Percentiles rank a stretch among this genome's conserved stretches.
Evolutionary conservation across 2,888 invertebrate species (phyloP).

Genomic region (Hypomecis punctinalis): DNA sequence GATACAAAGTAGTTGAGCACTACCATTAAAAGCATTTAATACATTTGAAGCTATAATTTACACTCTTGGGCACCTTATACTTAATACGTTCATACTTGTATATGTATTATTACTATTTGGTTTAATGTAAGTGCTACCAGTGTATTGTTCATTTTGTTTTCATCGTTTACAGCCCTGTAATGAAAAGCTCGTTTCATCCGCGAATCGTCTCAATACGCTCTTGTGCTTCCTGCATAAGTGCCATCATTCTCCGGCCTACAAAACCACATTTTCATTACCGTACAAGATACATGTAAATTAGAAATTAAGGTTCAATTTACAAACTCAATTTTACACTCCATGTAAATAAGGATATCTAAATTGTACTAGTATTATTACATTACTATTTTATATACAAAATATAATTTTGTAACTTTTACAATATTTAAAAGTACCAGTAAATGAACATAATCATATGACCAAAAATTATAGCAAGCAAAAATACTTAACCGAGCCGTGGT

Average conservation of each 20-base stretch:
- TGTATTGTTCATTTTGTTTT: constrained; percentile 32
- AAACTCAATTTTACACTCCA: too few relatives aligned
- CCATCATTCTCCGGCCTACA: not conserved
- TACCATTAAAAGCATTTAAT: not conserved
- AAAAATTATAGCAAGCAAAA: too few relatives aligned
- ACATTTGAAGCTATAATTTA: not conserved
- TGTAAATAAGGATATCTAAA: too few relatives aligned
- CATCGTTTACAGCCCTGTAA: constrained; percentile 26
- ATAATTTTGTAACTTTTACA: not conserved
- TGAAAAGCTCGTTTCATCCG: constrained; percentile 27
- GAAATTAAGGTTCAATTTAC: not conserved
- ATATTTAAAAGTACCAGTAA: too few relatives aligned
- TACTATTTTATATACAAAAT: not conserved
- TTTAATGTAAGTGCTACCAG: constrained; percentile 9
- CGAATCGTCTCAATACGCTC: constrained; percentile 23
- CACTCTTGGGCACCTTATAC: not conserved
- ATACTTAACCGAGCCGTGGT: too few relatives aligned
- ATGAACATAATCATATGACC: too few relatives aligned
- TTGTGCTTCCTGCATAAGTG: not conserved
- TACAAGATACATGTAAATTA: not conserved
- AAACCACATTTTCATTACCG: constrained; percentile 14
- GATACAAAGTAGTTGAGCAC: not conserved
- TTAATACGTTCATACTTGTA: not conserved
- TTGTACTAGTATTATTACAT: too few relatives aligned
- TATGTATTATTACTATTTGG: not conserved